Evolutionary conservation across 2,797 vertebrate species (phyloP).

Genomic region (Takifugu rubripes): DNA sequence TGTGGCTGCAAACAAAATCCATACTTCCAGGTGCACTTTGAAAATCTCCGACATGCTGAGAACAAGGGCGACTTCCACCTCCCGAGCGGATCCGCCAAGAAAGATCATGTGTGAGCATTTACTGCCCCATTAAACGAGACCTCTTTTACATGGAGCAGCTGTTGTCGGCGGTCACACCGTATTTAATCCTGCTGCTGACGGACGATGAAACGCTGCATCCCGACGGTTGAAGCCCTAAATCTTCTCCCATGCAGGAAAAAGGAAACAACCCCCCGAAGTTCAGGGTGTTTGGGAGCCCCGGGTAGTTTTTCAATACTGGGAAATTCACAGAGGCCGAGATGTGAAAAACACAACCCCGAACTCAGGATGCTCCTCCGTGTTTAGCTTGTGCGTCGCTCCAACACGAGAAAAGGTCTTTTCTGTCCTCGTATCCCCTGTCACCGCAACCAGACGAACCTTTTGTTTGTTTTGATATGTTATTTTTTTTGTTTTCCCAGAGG

Average conservation of each 20-base stretch:
- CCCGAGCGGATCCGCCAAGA: constrained; percentile 34
- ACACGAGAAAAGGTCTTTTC: too few relatives aligned
- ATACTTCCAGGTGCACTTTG: constrained; percentile 37
- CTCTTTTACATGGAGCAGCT: constrained; percentile 46
- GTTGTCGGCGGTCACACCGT: constrained; percentile 38
- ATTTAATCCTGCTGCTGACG: constrained; percentile 42
- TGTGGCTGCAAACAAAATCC: constrained; percentile 55
- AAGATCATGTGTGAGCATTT: constrained; percentile 30
- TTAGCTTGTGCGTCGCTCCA: neutral
- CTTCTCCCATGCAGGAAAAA: constrained; percentile 5
- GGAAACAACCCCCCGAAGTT: constrained; percentile 1
- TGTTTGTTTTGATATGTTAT: neutral
- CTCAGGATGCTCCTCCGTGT: neutral
- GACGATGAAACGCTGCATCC: constrained; percentile 31
- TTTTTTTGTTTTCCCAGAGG: constrained; percentile 35
- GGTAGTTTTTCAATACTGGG: neutral
- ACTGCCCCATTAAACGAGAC: constrained; percentile 36
- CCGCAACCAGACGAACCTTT: neutral
- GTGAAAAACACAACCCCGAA: neutral
- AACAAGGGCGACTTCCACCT: constrained; percentile 41
- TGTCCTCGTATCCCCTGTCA: too few relatives aligned
- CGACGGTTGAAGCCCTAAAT: constrained; percentile 35
- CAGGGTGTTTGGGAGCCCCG: neutral
- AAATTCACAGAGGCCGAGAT: neutral
- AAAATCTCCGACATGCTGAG: constrained; percentile 44